Percentiles rank a stretch among this genome's conserved stretches.
Conservation (phyloP, 2,113 vertebrate genomes). For the Saccopteryx leptura region DNA sequence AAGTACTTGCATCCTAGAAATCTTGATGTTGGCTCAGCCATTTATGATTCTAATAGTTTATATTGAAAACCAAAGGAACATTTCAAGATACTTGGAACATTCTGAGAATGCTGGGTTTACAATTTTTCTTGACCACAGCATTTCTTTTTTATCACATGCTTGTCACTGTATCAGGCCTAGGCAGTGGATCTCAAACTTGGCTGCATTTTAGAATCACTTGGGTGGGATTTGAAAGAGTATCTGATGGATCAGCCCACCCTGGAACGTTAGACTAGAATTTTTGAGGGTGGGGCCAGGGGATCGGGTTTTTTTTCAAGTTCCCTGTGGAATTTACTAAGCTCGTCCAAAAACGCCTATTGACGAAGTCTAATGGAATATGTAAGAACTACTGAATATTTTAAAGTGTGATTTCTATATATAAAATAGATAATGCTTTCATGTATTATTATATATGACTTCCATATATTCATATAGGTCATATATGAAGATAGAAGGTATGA, state of each 20-base stretch:
- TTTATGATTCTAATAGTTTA: constrained; percentile 56
- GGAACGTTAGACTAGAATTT: constrained; percentile 26
- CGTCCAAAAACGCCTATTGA: background rate
- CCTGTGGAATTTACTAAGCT: background rate
- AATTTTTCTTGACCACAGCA: background rate
- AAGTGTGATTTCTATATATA: constrained; percentile 5
- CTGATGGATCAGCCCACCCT: background rate
- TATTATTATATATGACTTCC: background rate
- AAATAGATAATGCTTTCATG: background rate
- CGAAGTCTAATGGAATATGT: constrained; percentile 34
- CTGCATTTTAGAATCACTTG: constrained; percentile 8
- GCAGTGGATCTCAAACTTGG: background rate
- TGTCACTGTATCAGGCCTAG: constrained; percentile 7
- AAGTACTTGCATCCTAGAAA: constrained; percentile 19
- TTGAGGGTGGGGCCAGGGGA: background rate
- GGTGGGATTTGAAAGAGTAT: background rate
- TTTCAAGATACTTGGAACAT: background rate
- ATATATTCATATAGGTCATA: background rate
- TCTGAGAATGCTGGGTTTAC: background rate
- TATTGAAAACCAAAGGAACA: background rate
- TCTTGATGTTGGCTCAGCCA: background rate
- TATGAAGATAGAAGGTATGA: constrained; percentile 50
- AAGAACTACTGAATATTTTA: constrained; percentile 35
- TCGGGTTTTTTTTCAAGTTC: constrained; percentile 5
- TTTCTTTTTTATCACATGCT: constrained; percentile 45